Conservation (phyloP, 2,888 invertebrate genomes). For the Crocallis elinguaria region DNA sequence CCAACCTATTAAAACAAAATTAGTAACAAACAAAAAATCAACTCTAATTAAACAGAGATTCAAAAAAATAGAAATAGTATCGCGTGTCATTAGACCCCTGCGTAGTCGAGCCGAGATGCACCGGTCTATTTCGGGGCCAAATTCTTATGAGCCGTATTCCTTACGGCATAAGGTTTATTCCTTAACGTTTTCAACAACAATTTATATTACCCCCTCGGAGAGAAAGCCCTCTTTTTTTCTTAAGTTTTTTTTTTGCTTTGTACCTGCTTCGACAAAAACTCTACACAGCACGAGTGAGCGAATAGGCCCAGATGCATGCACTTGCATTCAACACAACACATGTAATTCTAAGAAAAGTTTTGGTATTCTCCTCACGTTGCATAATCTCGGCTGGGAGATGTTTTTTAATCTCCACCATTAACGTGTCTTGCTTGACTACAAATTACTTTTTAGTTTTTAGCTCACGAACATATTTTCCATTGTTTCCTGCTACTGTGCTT, state of each 20-base stretch:
- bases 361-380: slow-evolving; percentile 43
- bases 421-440: slow-evolving; percentile 19
- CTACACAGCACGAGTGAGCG: slow-evolving; percentile 35
- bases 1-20: slow-evolving; percentile 63
- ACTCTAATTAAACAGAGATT: slow-evolving; percentile 71
- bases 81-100: slow-evolving; percentile 79
- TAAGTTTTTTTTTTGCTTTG: slow-evolving; percentile 56
- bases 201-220: slow-evolving; percentile 61
- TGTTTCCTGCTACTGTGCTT: slow-evolving; percentile 23
- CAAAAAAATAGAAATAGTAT: slow-evolving; percentile 54
- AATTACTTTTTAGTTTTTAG: slow-evolving; percentile 30
- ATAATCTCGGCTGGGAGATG: slow-evolving; percentile 39
- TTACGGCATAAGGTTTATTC: slow-evolving; percentile 22
- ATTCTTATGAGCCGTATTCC: slow-evolving; percentile 10
- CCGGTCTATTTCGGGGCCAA: slow-evolving; percentile 8
- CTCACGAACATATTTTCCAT: slow-evolving; percentile 18
- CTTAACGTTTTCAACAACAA: slow-evolving; percentile 41
- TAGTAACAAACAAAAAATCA: slow-evolving; percentile 54
- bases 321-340: slow-evolving; percentile 53
- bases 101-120: slow-evolving; percentile 39
- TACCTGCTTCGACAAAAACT: slow-evolving; percentile 75
- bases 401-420: slow-evolving; percentile 30
- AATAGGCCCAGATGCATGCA: slow-evolving; percentile 54
- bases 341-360: slow-evolving; percentile 38
- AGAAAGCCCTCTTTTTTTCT: slow-evolving; percentile 55